Evolutionary conservation across 1,140 invertebrate species (phyloP), one percentile per base, ranked within the genome.

Genomic region (Trichonephila clavata): DNA sequence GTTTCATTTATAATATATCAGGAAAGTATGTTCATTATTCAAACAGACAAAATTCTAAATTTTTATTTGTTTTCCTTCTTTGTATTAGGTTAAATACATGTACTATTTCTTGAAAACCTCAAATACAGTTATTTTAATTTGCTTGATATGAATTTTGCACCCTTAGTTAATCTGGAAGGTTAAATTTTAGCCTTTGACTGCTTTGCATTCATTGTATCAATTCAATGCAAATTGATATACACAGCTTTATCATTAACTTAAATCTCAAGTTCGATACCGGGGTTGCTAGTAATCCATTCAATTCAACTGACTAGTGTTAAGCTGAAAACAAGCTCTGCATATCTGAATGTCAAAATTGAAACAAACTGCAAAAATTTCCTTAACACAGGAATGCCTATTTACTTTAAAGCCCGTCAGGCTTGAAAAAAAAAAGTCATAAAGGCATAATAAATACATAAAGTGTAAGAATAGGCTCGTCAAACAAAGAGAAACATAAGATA

Each of bases 241-340:
- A 84, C 57, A 10, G 24, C 57, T 59, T 59, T 16, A 84, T 84
- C 20, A 18, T 32, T 77, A 77, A 20, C 71, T 4, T 77, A 63
- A 63, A 21, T 77, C 27, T 77, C 71, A 20, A 77, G 32, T 77
- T 77, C 71, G 20, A 77, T 32, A 32, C 27, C 27, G 71, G 71
- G 71, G 71, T 77, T 77, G 71, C 71, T 77, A 77, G 71, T 39
- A 39, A 32, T 27, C 71, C 71, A 77, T 77, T 77, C 71, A 77
- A 32, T 77, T 77, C 71, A 77, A 39, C 32, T 77, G 50, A 84
- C 83, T 84, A 84, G 83, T 24, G 83, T 84, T 84, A 84, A 60
- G 83, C 83, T 84, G 24, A 84, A 84, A 84, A 60, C 57, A 84
- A 84, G 83, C 83, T 84, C 83, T 84, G 83, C 83, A 24, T 84